A percentile compares a stretch with the other conserved stretches of the same genome.
phyloP scores from a whole-genome alignment of 2,113 vertebrate genomes.

The Ramphastos sulfuratus region DNA sequence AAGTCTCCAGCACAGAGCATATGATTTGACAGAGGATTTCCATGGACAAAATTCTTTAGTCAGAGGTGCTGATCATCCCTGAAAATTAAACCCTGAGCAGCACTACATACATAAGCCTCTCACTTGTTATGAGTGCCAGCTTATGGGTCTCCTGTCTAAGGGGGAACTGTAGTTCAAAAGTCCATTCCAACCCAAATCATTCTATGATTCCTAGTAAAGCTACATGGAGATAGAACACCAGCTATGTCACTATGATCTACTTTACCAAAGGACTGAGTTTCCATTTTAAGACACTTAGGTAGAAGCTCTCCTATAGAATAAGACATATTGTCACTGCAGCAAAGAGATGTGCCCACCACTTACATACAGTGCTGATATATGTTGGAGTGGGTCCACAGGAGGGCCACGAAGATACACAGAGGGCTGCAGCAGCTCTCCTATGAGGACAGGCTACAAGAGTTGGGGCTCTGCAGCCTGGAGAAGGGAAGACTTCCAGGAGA shows the following conservation, averaged over 20 bases:
- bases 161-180: neutral
- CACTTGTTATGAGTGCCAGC: neutral
- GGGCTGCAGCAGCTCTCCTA: too few species aligned
- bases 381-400: too few species aligned
- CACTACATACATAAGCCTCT: rapidly evolving
- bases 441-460: too few species aligned
- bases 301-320: neutral
- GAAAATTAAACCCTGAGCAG: neutral
- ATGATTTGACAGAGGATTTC: neutral
- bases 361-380: neutral
- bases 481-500: too few species aligned
- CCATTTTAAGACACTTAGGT: neutral
- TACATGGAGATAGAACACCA: neutral
- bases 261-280: neutral
- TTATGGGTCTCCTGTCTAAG: neutral
- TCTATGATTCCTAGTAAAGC: neutral
- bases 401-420: too few species aligned
- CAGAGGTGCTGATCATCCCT: neutral
- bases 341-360: neutral
- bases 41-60: neutral
- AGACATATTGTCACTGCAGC: neutral
- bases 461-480: too few species aligned
- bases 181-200: neutral
- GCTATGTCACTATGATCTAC: neutral
- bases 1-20: rapidly evolving